Conservation (phyloP, 2,888 invertebrate species). For the Diarsia brunnea region DNA sequence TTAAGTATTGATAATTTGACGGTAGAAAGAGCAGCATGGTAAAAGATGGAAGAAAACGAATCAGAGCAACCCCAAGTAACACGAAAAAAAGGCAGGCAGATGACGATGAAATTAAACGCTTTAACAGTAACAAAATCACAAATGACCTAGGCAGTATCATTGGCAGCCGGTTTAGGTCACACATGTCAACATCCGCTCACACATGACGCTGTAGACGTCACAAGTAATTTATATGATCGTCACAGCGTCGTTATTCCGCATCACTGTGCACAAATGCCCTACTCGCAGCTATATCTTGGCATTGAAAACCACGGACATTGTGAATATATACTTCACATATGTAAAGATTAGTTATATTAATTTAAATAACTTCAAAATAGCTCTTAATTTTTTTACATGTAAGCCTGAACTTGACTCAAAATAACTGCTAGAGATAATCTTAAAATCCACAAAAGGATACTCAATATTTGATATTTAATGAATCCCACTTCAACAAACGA, state of each 20-base stretch:
- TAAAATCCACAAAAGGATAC: not conserved
- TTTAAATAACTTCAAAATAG: not conserved
- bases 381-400: too few relatives aligned
- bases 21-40: not conserved
- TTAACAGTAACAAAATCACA: not conserved
- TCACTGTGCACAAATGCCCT: not conserved
- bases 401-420: too few relatives aligned
- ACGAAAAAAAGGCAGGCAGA: not conserved
- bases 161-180: not conserved
- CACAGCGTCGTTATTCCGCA: not conserved
- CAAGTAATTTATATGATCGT: not conserved
- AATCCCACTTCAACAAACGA: constrained; percentile 58
- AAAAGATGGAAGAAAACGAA: not conserved
- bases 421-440: not conserved
- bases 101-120: not conserved
- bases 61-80: not conserved
- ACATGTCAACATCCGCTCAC: not conserved
- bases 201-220: not conserved
- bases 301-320: not conserved
- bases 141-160: not conserved
- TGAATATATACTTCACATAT: not conserved
- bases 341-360: not conserved
- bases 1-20: too few relatives aligned
- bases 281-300: not conserved
- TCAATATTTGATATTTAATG: not conserved